These are phyloP conservation scores for Bicyclus anynana DNA, from an alignment of 1,140 invertebrate species.

Conservation along the genomic window DNA sequence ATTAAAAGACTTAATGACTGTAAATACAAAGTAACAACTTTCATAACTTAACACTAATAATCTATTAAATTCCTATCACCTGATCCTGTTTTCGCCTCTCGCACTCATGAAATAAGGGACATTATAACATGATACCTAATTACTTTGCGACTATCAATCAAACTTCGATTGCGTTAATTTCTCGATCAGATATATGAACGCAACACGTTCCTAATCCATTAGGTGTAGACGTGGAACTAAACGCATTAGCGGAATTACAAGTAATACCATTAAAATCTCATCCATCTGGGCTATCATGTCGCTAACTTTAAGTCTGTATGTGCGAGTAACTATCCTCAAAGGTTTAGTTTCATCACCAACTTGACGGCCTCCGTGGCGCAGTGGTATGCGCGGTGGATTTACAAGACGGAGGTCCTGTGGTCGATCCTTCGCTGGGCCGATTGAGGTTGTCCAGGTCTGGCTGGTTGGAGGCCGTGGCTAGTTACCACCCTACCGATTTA, in stretches of 20 bases:
- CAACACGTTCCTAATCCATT: conserved; percentile 43
- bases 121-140: not conserved
- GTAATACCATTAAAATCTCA: conserved; percentile 58
- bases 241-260: conserved; percentile 53
- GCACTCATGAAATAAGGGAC: not conserved
- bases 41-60: no score
- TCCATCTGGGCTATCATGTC: conserved; percentile 30
- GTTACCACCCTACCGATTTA: no score
- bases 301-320: conserved; percentile 11
- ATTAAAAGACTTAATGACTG: no score
- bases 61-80: no score
- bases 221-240: conserved; percentile 41
- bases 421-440: no score
- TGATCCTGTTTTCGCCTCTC: not conserved
- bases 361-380: no score
- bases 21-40: no score
- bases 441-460: no score
- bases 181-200: conserved; percentile 15
- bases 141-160: conserved; percentile 9
- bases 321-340: conserved; percentile 2
- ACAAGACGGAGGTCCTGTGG: no score
- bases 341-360: not conserved
- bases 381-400: no score
- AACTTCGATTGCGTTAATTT: conserved; percentile 3
- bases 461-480: no score